Conservation (phyloP, 2,113 vertebrate species). For the Larimichthys polyactis region DNA sequence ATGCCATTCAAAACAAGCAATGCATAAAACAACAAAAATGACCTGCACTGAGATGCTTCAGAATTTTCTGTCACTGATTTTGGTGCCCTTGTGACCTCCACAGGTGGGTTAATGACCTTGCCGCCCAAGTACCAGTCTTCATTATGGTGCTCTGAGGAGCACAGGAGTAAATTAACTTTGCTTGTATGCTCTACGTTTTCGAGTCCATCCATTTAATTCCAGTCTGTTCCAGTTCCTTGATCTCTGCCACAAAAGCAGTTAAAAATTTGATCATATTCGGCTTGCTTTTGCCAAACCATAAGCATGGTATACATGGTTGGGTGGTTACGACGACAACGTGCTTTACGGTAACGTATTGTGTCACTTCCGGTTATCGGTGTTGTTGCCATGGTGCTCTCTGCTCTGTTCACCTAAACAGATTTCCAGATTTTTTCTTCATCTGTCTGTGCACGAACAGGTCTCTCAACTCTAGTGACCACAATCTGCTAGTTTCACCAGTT, state of each 20-base stretch:
- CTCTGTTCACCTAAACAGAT: no score
- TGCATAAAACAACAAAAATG: background rate
- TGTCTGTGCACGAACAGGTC: no score
- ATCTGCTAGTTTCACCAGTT: no score
- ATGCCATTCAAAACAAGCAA: background rate
- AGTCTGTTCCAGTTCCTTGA: background rate
- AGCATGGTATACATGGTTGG: background rate
- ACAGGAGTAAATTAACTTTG: background rate
- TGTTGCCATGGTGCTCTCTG: no score
- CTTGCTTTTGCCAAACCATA: conserved; percentile 10
- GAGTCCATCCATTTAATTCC: conserved; percentile 2
- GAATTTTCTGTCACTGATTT: conserved; percentile 2
- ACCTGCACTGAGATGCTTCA: conserved; percentile 24
- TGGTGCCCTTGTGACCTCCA: conserved; percentile 7
- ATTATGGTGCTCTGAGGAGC: background rate
- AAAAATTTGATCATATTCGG: background rate
- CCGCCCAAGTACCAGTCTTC: background rate
- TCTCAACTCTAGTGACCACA: no score
- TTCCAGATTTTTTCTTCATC: no score
- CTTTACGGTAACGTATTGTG: no score
- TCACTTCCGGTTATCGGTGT: no score
- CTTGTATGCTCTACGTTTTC: background rate
- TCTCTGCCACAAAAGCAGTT: background rate
- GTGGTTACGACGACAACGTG: no score
- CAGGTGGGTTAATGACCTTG: background rate